Evolutionary conservation across 2,113 vertebrate genomes (phyloP).

Genomic region (Chitala chitala): DNA sequence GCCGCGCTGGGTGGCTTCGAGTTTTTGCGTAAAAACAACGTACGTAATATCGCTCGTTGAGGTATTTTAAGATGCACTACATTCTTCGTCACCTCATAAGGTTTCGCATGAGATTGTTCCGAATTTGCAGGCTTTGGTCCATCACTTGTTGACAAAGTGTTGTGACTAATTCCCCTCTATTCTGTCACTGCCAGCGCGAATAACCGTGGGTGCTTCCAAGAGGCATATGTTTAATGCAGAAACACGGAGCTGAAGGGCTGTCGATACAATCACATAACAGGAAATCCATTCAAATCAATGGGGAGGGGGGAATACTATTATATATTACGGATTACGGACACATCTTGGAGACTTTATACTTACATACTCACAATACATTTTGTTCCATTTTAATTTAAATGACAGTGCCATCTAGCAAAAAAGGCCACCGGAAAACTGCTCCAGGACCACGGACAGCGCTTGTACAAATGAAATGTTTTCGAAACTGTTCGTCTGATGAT

Average conservation of each 20-base stretch:
- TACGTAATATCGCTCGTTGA: background rate
- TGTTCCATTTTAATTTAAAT: background rate
- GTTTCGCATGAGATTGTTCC: background rate
- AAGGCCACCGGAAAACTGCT: background rate
- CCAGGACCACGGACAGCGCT: slow-evolving; percentile 26
- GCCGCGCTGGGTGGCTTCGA: background rate
- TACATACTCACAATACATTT: no score
- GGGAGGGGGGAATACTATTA: no score
- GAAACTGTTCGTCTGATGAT: no score
- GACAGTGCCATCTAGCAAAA: background rate
- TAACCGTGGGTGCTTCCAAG: slow-evolving; percentile 4
- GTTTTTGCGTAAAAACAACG: background rate
- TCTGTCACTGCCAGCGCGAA: background rate
- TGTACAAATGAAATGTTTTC: background rate
- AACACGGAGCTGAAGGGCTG: background rate
- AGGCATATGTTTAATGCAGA: slow-evolving; percentile 7
- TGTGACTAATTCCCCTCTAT: background rate
- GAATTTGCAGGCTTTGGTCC: background rate
- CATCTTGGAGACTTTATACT: no score
- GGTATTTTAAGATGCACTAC: background rate
- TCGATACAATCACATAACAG: background rate
- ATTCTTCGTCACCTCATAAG: background rate
- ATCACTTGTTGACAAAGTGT: slow-evolving; percentile 14
- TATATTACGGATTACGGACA: no score
- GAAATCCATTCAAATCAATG: no score